These are phyloP conservation scores for Aegotheles bennettii DNA, from an alignment of 2,113 vertebrate species.

Conservation along the genomic window DNA sequence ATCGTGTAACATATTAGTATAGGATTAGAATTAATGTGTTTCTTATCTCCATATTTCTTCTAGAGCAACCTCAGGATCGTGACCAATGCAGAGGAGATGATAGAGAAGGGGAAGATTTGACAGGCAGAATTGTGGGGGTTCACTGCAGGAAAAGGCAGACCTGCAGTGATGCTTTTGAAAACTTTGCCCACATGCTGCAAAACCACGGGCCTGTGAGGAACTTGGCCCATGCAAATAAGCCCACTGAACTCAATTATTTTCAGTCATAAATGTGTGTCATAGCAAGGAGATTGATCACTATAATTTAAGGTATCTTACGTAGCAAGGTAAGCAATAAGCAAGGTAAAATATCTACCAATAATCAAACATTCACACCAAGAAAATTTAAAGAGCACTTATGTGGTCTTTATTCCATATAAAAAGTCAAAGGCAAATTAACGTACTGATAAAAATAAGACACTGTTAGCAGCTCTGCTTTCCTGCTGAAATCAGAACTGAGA, in stretches of 20 bases:
- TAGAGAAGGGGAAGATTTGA: neutral
- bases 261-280: neutral
- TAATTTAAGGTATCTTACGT: neutral
- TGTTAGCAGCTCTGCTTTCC: neutral
- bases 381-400: neutral
- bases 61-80: neutral
- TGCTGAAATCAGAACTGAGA: slow-evolving; percentile 42
- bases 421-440: neutral
- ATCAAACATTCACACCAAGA: neutral
- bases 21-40: neutral
- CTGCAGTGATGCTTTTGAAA: neutral
- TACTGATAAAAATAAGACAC: neutral
- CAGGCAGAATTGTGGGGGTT: neutral
- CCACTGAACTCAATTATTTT: neutral
- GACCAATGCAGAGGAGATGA: neutral
- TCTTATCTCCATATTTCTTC: neutral
- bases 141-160: neutral
- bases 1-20: fast-evolving
- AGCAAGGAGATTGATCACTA: neutral
- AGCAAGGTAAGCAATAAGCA: too few species aligned
- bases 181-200: neutral
- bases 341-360: neutral
- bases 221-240: neutral
- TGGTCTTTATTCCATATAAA: neutral
- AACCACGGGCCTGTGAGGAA: neutral